phyloP scores from a whole-genome alignment of 1,140 invertebrate genomes.

The Cherax quadricarinatus region DNA sequence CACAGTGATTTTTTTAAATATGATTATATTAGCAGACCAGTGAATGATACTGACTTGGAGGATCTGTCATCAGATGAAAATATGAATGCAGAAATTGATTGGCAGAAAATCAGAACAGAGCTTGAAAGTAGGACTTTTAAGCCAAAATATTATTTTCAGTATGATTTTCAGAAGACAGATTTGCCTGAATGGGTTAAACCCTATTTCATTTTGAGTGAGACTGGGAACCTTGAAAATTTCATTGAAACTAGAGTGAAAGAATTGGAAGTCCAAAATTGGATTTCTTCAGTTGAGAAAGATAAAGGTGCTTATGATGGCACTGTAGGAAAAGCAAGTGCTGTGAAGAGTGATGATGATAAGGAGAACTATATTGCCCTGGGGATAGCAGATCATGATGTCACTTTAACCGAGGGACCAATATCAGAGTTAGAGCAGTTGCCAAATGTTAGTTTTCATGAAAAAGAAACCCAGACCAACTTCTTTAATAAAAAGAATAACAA shows the following conservation, averaged over 20 bases:
- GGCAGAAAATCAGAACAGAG: conserved; percentile 38
- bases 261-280: background rate
- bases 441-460: conserved; percentile 8
- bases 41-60: background rate
- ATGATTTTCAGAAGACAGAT: conserved; percentile 43
- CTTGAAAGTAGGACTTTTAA: conserved; percentile 7
- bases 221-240: conserved; percentile 46
- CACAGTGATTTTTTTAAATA: background rate
- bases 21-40: background rate
- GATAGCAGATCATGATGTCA: conserved; percentile 10
- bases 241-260: conserved; percentile 20
- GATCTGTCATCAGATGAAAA: background rate
- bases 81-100: conserved; percentile 4
- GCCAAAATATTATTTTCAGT: conserved; percentile 13
- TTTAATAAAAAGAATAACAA: background rate
- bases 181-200: conserved; percentile 61
- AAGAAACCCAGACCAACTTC: conserved; percentile 45
- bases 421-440: conserved; percentile 32
- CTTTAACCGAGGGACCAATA: conserved; percentile 57
- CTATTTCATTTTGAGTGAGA: conserved; percentile 55
- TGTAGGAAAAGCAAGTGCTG: background rate
- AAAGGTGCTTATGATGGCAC: background rate
- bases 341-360: background rate
- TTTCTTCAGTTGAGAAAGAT: background rate
- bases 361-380: background rate